These are phyloP conservation scores for Dinomys branickii DNA, from an alignment of 2,113 vertebrate genomes.

Conservation along the genomic window DNA sequence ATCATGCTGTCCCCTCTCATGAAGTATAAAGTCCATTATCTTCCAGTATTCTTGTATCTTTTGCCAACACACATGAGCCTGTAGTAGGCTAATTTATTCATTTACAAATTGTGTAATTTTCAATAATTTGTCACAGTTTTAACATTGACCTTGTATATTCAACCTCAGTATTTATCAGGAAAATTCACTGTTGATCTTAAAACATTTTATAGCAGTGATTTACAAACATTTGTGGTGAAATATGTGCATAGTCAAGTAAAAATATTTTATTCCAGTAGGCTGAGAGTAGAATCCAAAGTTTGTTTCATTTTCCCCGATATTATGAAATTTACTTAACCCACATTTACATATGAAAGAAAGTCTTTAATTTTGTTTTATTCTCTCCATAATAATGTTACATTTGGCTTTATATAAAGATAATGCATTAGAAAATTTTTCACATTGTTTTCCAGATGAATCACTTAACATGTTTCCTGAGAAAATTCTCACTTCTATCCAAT, in stretches of 20 bases:
- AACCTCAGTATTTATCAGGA: conserved; percentile 7
- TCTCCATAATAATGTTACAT: not conserved
- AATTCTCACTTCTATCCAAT: not conserved
- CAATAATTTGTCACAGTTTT: not conserved
- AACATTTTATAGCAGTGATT: conserved; percentile 7
- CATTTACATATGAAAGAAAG: conserved; percentile 12
- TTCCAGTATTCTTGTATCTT: not conserved
- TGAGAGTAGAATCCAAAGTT: conserved; percentile 15
- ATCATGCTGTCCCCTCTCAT: not conserved
- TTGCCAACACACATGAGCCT: not conserved
- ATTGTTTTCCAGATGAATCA: not conserved
- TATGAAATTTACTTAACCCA: not conserved
- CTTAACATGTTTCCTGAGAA: not conserved
- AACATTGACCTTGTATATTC: conserved; percentile 20
- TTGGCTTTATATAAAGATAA: conserved; percentile 27
- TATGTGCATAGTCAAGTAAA: conserved; percentile 3
- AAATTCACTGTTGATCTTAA: conserved; percentile 20
- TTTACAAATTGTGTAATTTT: not conserved
- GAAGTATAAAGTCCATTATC: not conserved
- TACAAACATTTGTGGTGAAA: conserved; percentile 41
- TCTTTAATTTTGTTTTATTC: not conserved
- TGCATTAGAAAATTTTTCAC: not conserved
- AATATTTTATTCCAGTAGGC: not conserved
- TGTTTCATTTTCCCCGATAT: not conserved
- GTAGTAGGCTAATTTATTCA: not conserved